These are phyloP conservation scores for Danaus chrysippus DNA, from an alignment of 2,888 invertebrate species.

Conservation along the genomic window DNA sequence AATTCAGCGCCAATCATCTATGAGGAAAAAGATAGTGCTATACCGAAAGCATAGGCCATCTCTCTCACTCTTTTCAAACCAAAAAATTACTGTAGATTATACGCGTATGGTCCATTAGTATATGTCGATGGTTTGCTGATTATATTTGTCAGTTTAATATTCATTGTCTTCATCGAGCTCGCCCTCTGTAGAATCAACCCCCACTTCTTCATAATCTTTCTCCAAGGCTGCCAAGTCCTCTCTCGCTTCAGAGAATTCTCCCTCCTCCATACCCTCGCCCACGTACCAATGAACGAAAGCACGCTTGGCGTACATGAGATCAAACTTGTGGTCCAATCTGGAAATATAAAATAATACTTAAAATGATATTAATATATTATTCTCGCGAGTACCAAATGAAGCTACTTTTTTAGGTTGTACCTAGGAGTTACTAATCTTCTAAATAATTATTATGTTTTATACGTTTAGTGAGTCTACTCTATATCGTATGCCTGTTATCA, in stretches of 20 bases:
- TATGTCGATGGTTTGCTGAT: not conserved
- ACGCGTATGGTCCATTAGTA: too few species aligned
- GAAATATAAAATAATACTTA: slow-evolving; percentile 34
- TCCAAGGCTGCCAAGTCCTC: slow-evolving; percentile 91
- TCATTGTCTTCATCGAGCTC: slow-evolving; percentile 84
- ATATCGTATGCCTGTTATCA: too few species aligned
- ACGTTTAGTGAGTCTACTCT: too few species aligned
- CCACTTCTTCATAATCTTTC: slow-evolving; percentile 89
- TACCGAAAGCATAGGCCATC: too few species aligned
- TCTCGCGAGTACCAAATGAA: not conserved
- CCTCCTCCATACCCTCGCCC: slow-evolving; percentile 92
- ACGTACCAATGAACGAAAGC: slow-evolving; percentile 98
- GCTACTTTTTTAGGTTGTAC: not conserved
- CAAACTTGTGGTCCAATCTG: slow-evolving; percentile 95
- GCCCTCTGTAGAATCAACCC: slow-evolving; percentile 85
- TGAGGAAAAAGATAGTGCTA: too few species aligned
- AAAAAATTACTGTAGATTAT: too few species aligned
- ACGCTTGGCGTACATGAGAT: slow-evolving; percentile 96
- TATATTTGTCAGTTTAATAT: slow-evolving; percentile 65
- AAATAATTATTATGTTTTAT: too few species aligned
- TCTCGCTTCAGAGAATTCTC: slow-evolving; percentile 92
- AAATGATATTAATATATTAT: not conserved
- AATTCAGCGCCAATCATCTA: too few species aligned
- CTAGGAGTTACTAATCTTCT: not conserved
- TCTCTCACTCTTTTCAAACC: too few species aligned